These are phyloP conservation scores for Drosophila biarmipes DNA, from an alignment of 1,140 invertebrate species.

Conservation along the genomic window DNA sequence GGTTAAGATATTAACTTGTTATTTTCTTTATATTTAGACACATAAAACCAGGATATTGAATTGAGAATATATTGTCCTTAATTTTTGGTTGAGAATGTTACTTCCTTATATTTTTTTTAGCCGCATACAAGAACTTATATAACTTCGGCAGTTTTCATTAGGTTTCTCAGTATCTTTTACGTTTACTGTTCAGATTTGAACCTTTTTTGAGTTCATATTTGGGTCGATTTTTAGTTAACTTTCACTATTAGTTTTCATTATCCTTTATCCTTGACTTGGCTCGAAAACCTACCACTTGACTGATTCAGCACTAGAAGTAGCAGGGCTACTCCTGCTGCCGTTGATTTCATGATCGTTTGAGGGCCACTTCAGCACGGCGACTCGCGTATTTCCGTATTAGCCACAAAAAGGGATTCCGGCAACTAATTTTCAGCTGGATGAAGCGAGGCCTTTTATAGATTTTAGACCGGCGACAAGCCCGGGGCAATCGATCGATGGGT, in stretches of 20 bases:
- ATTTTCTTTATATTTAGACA: too few species aligned
- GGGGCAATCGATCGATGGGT: slow-evolving; percentile 23
- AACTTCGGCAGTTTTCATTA: not conserved
- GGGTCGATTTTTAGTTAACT: not conserved
- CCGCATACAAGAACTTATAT: not conserved
- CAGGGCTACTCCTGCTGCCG: slow-evolving; percentile 36
- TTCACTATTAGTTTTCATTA: slow-evolving; percentile 7
- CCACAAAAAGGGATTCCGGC: slow-evolving; percentile 42
- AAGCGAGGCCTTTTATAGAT: slow-evolving; percentile 34
- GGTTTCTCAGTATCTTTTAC: not conserved
- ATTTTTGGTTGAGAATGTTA: not conserved
- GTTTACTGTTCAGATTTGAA: not conserved
- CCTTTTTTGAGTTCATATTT: not conserved
- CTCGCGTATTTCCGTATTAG: slow-evolving; percentile 30
- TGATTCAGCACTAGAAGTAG: slow-evolving; percentile 36
- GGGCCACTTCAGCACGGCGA: slow-evolving; percentile 16
- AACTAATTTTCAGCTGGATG: slow-evolving; percentile 32
- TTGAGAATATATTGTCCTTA: not conserved
- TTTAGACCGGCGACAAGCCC: slow-evolving; percentile 2
- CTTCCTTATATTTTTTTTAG: not conserved
- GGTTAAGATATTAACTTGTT: too few species aligned
- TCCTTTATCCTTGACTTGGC: slow-evolving; percentile 1
- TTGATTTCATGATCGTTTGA: slow-evolving; percentile 40
- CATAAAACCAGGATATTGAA: too few species aligned
- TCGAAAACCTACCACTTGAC: slow-evolving; percentile 33